Evolutionary conservation across 2,113 vertebrate species (phyloP).

Genomic region (Heterotis niloticus): DNA sequence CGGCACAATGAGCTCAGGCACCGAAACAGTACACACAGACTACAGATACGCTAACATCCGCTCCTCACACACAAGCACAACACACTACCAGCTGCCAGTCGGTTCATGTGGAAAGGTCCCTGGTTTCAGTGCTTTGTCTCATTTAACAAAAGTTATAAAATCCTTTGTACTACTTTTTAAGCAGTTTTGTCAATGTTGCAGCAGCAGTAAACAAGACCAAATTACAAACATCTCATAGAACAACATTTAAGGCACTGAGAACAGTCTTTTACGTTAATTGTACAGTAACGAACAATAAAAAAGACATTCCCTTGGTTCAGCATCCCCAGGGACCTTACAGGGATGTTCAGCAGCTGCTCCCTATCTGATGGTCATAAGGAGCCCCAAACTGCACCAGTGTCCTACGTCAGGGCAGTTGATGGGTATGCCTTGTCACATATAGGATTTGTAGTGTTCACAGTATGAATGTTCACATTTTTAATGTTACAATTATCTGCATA

Average conservation of each 20-base stretch:
- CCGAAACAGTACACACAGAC: not conserved
- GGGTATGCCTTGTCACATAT: no score
- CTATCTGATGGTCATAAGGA: not conserved
- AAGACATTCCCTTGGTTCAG: not conserved
- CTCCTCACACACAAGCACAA: not conserved
- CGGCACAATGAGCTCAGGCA: not conserved
- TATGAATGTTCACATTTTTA: no score
- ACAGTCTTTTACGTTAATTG: not conserved
- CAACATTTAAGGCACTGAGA: slow-evolving; percentile 25
- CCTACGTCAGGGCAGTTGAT: not conserved
- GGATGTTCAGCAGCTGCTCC: not conserved
- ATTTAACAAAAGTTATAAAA: not conserved
- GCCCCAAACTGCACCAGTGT: not conserved
- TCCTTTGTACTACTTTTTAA: not conserved
- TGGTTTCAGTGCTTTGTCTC: not conserved
- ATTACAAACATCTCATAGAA: not conserved
- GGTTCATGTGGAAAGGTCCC: not conserved
- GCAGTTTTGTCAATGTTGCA: not conserved
- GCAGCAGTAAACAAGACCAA: slow-evolving; percentile 12
- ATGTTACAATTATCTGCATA: no score
- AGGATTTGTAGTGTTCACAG: no score
- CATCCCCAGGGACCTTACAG: not conserved
- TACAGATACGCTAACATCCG: not conserved
- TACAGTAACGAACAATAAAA: not conserved
- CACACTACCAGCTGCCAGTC: not conserved